Evolutionary conservation across 1,140 invertebrate species (phyloP).

Genomic region (Drosophila ironensis): DNA sequence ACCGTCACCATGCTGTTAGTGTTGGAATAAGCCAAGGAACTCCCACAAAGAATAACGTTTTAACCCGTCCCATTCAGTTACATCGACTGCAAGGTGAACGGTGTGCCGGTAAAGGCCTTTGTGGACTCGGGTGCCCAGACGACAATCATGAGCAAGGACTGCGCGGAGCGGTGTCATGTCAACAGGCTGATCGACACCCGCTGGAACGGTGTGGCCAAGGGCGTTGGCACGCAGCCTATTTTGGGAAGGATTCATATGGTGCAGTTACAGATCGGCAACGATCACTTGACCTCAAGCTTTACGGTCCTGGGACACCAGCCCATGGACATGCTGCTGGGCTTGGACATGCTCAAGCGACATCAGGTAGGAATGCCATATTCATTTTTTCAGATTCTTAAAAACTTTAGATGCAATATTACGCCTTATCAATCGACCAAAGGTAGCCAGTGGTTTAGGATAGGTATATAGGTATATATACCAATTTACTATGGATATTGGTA

Average conservation of each 20-base stretch:
- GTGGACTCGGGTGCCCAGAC: slow-evolving; percentile 98
- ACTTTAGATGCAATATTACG: too few relatives aligned
- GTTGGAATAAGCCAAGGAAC: neutral
- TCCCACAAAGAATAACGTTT: neutral
- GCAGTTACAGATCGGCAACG: slow-evolving; percentile 97
- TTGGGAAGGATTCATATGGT: slow-evolving; percentile 98
- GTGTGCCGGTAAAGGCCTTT: slow-evolving; percentile 97
- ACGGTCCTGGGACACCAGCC: slow-evolving; percentile 98
- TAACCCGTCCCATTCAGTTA: slow-evolving; percentile 83
- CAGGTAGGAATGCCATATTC: slow-evolving; percentile 84
- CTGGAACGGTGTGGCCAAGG: slow-evolving; percentile 97
- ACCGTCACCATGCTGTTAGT: slow-evolving; percentile 96
- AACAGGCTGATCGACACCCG: slow-evolving; percentile 95
- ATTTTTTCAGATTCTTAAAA: too few relatives aligned
- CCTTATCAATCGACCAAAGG: too few relatives aligned
- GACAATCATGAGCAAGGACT: slow-evolving; percentile 96
- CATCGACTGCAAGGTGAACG: slow-evolving; percentile 97
- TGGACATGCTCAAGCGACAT: slow-evolving; percentile 98
- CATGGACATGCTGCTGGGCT: slow-evolving; percentile 98
- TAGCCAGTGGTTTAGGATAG: too few relatives aligned
- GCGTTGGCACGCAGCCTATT: slow-evolving; percentile 98
- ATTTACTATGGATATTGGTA: too few relatives aligned
- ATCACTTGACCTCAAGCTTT: slow-evolving; percentile 97
- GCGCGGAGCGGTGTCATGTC: slow-evolving; percentile 97
- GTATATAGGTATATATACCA: too few relatives aligned